Conservation (phyloP, 2,113 vertebrate genomes). For the Xiphophorus hellerii region DNA sequence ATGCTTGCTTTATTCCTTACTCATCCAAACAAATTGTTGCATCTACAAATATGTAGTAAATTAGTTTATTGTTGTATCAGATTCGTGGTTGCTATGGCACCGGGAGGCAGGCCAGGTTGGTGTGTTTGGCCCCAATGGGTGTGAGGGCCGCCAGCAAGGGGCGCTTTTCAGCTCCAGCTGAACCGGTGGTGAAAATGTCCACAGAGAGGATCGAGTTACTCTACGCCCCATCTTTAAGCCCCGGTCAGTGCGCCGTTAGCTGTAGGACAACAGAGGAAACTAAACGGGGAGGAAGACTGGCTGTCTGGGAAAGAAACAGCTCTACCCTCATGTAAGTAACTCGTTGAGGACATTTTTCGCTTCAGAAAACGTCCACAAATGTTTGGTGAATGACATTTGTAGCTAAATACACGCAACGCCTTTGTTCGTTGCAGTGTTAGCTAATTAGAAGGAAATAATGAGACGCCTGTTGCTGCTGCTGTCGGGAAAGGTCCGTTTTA, state of each 20-base stretch:
- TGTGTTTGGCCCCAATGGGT: constrained; percentile 20
- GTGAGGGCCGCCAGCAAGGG: constrained; percentile 72
- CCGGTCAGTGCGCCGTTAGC: constrained; percentile 73
- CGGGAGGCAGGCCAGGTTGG: not conserved
- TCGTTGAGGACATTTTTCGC: not conserved
- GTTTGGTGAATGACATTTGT: not conserved
- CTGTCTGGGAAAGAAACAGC: not conserved
- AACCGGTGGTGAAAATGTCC: constrained; percentile 57
- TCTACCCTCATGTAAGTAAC: constrained; percentile 66
- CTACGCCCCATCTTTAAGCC: constrained; percentile 76
- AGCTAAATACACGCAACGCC: not conserved
- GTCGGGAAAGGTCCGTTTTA: constrained; percentile 1
- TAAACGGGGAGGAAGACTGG: constrained; percentile 4
- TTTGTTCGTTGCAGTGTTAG: constrained; percentile 39
- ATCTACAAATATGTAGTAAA: not conserved
- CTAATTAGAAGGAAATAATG: constrained; percentile 30
- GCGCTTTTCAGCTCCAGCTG: constrained; percentile 63
- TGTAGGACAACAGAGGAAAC: constrained; percentile 52
- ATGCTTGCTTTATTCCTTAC: no score
- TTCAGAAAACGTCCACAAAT: not conserved
- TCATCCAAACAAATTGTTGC: no score
- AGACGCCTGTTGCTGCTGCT: constrained; percentile 22
- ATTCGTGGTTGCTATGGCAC: not conserved
- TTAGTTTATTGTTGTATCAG: not conserved
- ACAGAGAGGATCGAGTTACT: constrained; percentile 72